Conservation (phyloP, 2,888 invertebrate species). For the Ophion costatus region DNA sequence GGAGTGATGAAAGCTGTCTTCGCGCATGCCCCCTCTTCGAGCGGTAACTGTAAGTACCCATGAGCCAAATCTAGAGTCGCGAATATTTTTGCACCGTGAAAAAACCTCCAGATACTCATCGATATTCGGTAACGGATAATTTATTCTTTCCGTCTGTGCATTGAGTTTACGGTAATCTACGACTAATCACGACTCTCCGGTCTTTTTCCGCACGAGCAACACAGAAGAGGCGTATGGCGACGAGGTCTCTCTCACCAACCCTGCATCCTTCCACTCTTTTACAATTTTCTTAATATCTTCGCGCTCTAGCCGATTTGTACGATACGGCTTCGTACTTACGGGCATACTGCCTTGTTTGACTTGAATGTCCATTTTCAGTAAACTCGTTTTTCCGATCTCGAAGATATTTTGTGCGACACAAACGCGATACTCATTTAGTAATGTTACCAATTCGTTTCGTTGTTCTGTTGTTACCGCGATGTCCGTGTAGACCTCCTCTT, state of each 20-base stretch:
- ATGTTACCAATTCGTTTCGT: too few relatives aligned
- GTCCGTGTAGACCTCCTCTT: too few relatives aligned
- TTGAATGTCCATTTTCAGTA: not conserved
- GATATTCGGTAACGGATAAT: too few relatives aligned
- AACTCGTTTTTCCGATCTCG: too few relatives aligned
- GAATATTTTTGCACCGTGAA: too few relatives aligned
- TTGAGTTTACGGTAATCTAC: not conserved
- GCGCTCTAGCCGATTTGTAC: not conserved
- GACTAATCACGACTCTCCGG: not conserved
- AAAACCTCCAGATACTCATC: too few relatives aligned
- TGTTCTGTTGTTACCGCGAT: too few relatives aligned
- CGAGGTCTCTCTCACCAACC: not conserved
- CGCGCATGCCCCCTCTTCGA: constrained; percentile 72
- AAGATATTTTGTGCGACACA: too few relatives aligned
- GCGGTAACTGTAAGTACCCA: constrained; percentile 77
- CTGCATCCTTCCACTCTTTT: constrained; percentile 1
- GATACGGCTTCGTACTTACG: not conserved
- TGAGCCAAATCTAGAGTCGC: too few relatives aligned
- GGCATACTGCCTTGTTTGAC: not conserved
- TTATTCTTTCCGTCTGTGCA: not conserved
- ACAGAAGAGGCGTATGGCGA: not conserved
- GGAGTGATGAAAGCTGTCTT: constrained; percentile 80
- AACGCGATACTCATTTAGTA: too few relatives aligned
- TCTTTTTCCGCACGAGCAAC: not conserved
- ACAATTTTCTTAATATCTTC: not conserved